phyloP scores from a whole-genome alignment of 2,113 vertebrate species.

The Apistogramma diplotaenia region DNA sequence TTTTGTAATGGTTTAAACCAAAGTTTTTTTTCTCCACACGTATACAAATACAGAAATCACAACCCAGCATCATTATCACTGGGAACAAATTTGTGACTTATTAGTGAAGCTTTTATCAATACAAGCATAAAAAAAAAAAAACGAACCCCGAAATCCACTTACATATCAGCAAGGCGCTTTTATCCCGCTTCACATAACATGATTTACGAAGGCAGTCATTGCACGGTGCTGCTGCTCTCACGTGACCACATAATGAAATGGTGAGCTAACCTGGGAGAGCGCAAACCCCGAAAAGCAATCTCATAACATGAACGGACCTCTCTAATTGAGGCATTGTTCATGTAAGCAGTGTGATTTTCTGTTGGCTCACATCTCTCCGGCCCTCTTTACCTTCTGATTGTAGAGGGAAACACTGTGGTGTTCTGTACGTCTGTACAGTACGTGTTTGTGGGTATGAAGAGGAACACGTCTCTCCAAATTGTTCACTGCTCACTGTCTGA shows the following conservation, averaged over 20 bases:
- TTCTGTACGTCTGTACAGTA: constrained; percentile 9
- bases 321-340: constrained; percentile 73
- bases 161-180: constrained; percentile 58
- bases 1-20: neutral
- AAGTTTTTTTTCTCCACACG: neutral
- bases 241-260: constrained; percentile 65
- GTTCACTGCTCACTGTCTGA: constrained; percentile 57
- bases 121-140: constrained; percentile 43
- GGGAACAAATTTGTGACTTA: constrained; percentile 54
- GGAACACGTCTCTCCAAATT: constrained; percentile 50
- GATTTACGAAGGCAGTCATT: constrained; percentile 62
- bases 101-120: constrained; percentile 63
- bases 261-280: constrained; percentile 53
- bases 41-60: neutral
- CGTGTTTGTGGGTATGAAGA: neutral
- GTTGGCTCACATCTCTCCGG: constrained; percentile 5
- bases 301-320: constrained; percentile 59
- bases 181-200: constrained; percentile 49
- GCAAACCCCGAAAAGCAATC: constrained; percentile 62
- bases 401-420: constrained; percentile 15
- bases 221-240: constrained; percentile 24
- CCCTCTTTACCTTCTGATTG: constrained; percentile 4
- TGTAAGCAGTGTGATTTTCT: constrained; percentile 58
- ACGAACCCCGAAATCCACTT: constrained; percentile 55
- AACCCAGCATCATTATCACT: constrained; percentile 17